Conservation (phyloP, 1,140 invertebrate genomes). For the Camponotus pennsylvanicus region DNA sequence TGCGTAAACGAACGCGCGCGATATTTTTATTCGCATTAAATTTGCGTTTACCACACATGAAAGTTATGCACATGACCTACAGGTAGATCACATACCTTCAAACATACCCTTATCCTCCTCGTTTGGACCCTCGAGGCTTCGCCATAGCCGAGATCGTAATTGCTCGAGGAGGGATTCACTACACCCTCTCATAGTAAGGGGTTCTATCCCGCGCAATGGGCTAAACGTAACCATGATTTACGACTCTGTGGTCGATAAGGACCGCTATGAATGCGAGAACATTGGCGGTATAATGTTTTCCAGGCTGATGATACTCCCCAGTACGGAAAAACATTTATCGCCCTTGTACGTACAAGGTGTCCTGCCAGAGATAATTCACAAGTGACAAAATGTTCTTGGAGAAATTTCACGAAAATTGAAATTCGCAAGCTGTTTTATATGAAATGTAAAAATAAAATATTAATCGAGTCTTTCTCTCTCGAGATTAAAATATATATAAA, state of each 20-base stretch:
- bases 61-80: not conserved
- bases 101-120: constrained; percentile 37
- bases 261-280: constrained; percentile 71
- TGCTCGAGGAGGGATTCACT: constrained; percentile 68
- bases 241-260: constrained; percentile 62
- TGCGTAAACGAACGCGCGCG: not conserved
- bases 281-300: constrained; percentile 58
- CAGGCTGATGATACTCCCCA: constrained; percentile 26
- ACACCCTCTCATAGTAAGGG: constrained; percentile 62
- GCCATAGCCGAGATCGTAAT: constrained; percentile 66
- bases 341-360: constrained; percentile 6
- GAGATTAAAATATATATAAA: not conserved
- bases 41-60: not conserved
- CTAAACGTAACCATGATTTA: constrained; percentile 71
- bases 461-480: not conserved
- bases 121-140: constrained; percentile 52
- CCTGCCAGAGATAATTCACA: not conserved
- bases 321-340: constrained; percentile 61
- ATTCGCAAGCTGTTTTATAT: not conserved
- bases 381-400: not conserved
- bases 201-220: constrained; percentile 61
- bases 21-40: constrained; percentile 20
- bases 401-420: not conserved
- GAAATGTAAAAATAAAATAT: not conserved
- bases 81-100: constrained; percentile 50